Conservation (phyloP, 1,140 invertebrate genomes). For the Drosophila santomea region DNA sequence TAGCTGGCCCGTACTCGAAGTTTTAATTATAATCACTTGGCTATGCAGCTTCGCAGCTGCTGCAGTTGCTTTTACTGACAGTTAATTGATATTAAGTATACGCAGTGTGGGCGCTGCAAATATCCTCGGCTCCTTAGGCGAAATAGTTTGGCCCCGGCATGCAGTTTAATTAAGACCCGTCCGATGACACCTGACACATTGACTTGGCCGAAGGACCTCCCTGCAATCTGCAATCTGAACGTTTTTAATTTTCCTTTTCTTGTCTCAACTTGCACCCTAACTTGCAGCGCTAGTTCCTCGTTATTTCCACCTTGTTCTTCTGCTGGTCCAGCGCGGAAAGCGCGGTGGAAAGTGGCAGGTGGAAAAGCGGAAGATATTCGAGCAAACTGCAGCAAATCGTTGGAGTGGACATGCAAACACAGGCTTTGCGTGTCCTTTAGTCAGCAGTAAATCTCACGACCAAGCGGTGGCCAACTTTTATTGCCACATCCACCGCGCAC, state of each 20-base stretch:
- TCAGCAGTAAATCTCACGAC: slow-evolving; percentile 38
- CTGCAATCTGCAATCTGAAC: slow-evolving; percentile 3
- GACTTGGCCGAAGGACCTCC: slow-evolving; percentile 13
- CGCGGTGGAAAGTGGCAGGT: slow-evolving; percentile 3
- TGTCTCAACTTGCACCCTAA: slow-evolving; percentile 28
- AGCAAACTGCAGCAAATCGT: slow-evolving; percentile 28
- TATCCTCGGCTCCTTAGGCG: neutral
- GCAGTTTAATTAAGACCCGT: slow-evolving; percentile 55
- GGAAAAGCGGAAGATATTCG: slow-evolving; percentile 14
- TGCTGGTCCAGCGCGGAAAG: neutral
- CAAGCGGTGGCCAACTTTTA: slow-evolving; percentile 32
- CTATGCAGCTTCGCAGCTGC: slow-evolving; percentile 17
- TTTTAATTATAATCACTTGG: slow-evolving; percentile 48
- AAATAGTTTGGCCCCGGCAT: slow-evolving; percentile 9
- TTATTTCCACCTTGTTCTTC: neutral
- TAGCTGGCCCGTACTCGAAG: slow-evolving; percentile 43
- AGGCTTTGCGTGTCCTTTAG: slow-evolving; percentile 29
- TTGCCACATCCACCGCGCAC: slow-evolving; percentile 20
- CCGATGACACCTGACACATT: slow-evolving; percentile 41
- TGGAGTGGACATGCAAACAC: slow-evolving; percentile 41
- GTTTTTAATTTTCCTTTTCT: slow-evolving; percentile 51
- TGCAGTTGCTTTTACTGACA: slow-evolving; percentile 11
- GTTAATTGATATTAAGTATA: slow-evolving; percentile 61
- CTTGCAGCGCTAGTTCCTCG: slow-evolving; percentile 12
- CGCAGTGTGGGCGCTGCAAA: slow-evolving; percentile 26